These are phyloP conservation scores for Drosophila nikananu DNA, from an alignment of 1,140 invertebrate species.

Conservation along the genomic window DNA sequence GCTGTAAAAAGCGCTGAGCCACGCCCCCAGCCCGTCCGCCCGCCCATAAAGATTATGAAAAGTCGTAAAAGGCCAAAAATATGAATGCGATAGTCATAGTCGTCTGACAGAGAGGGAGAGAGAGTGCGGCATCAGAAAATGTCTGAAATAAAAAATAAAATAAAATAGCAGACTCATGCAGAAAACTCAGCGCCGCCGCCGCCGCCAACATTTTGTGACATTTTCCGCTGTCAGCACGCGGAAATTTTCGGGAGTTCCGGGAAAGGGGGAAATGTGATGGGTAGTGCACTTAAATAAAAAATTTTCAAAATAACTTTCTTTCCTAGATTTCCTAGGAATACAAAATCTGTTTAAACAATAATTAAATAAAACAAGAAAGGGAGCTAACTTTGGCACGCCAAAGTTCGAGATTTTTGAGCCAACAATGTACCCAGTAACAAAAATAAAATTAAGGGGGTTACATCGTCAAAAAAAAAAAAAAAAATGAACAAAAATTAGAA, in stretches of 20 bases:
- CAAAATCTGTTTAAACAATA: too few species aligned
- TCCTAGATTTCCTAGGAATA: too few species aligned
- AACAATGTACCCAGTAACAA: too few species aligned
- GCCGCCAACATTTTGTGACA: slow-evolving; percentile 58
- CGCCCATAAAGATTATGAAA: slow-evolving; percentile 75
- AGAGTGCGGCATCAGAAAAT: slow-evolving; percentile 16
- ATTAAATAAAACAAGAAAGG: too few species aligned
- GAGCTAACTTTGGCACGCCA: too few species aligned
- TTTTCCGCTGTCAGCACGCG: slow-evolving; percentile 57
- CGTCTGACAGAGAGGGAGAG: slow-evolving; percentile 3
- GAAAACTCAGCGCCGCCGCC: slow-evolving; percentile 43
- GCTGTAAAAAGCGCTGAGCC: slow-evolving; percentile 68
- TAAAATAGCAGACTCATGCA: slow-evolving; percentile 75
- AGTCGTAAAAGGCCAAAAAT: slow-evolving; percentile 70
- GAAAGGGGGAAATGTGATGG: neutral
- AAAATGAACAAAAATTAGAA: too few species aligned
- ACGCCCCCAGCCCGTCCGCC: slow-evolving; percentile 2
- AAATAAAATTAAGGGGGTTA: too few species aligned
- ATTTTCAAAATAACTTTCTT: too few species aligned
- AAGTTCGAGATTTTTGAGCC: too few species aligned
- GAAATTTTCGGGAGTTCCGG: slow-evolving; percentile 11
- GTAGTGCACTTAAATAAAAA: slow-evolving; percentile 15
- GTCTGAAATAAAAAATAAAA: slow-evolving; percentile 34
- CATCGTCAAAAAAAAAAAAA: too few species aligned
- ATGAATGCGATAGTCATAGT: slow-evolving; percentile 71